Percentiles rank a stretch among this genome's conserved stretches.
Conservation (phyloP, 1,140 invertebrate genomes). For the Sycophila sp. region DNA sequence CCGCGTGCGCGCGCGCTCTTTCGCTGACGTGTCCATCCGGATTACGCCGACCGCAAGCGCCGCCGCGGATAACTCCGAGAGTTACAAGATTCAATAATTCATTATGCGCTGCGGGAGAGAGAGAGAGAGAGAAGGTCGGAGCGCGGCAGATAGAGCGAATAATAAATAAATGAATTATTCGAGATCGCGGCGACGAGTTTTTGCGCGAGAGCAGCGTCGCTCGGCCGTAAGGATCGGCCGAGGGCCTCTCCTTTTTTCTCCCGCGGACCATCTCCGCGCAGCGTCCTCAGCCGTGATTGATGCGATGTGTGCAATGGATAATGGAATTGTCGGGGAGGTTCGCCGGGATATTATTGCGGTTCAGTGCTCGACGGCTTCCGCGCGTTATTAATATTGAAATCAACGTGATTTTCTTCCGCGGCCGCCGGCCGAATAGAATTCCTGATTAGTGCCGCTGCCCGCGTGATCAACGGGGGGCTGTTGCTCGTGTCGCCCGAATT, state of each 20-base stretch:
- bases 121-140: background rate
- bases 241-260: no score
- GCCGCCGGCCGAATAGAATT: background rate
- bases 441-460: background rate
- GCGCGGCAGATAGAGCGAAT: background rate
- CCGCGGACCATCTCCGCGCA: no score
- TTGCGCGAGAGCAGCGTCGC: no score
- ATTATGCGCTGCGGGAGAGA: constrained; percentile 1
- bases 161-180: background rate
- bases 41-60: constrained; percentile 15
- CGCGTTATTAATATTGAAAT: background rate
- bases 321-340: constrained; percentile 12
- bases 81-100: constrained; percentile 32
- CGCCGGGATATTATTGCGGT: background rate
- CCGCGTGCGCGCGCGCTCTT: constrained; percentile 12
- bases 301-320: constrained; percentile 4
- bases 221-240: no score
- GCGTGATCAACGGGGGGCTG: background rate
- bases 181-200: background rate
- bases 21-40: constrained; percentile 30
- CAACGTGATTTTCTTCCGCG: background rate
- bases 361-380: background rate
- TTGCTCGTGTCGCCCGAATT: no score
- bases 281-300: constrained; percentile 11
- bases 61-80: constrained; percentile 4